Evolutionary conservation across 2,888 invertebrate genomes (phyloP), one percentile per base, ranked within the genome.

Genomic region (Drosophila antonietae): DNA sequence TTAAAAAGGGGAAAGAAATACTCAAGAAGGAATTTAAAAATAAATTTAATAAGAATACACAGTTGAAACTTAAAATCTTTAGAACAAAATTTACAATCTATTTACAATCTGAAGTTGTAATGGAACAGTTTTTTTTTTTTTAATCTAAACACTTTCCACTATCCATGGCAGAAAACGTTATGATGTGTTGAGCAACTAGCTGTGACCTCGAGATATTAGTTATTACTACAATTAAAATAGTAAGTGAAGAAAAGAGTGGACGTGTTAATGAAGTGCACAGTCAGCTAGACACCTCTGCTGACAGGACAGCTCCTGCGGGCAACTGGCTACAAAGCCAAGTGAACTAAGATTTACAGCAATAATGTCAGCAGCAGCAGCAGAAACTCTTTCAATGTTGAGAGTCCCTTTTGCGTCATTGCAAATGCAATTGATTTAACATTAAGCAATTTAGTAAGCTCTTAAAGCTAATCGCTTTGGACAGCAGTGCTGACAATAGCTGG

Each of bases 281-380:
- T 12, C 6, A 23, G 23, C 28, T 28, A 6, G 20, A 14, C 14
- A 46, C 44, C 5, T 14, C 14, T 14, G 7, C 6, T 12, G 14
- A 46, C 7, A 67, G 44, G 59, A 62, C 52, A 59, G 58, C 41
- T 57, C 61, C 66, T 60, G 56, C 47, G 49, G 68, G 66, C 66
- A 60, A 58, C 47, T 70, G 59, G 15, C 53, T 61, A 68, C 75
- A 70, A 56, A 67, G 51, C 67, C 68, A 68, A 46, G 61, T 62
- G 68, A 52, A 61, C 39, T 52, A 20, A 73, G 53, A 8, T 63
- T 9, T 62, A 39, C 64, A 72, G 47, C 31, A 47, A 56, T 66
- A 68, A 46, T 73, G 85, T 70, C 83, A 39, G 39, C 8, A 79
- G 70, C 55, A 53, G 73, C 63, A 58, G 71, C 78, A 83, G 78